phyloP scores from a whole-genome alignment of 2,797 vertebrate species.

The Sebastes matsubarae region DNA sequence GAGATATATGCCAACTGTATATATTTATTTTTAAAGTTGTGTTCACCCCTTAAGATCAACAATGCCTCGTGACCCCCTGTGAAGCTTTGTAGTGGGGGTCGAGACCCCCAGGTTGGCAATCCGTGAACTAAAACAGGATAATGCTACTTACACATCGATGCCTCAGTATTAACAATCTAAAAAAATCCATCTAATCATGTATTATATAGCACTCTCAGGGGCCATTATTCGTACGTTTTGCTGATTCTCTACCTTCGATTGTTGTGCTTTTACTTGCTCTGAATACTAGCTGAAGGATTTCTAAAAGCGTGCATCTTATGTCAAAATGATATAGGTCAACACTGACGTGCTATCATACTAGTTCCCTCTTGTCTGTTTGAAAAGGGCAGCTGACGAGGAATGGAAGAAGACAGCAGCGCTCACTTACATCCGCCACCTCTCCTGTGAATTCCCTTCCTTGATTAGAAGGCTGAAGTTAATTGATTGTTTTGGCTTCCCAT shows the following conservation, averaged over 20 bases:
- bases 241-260: too few species aligned
- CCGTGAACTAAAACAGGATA: background rate
- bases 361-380: slow-evolving; percentile 42
- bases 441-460: slow-evolving; percentile 49
- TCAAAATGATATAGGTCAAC: slow-evolving; percentile 42
- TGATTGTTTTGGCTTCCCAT: slow-evolving; percentile 68
- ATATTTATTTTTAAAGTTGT: too few species aligned
- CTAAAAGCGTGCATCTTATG: background rate
- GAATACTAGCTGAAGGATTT: background rate
- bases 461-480: slow-evolving; percentile 66
- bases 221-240: background rate
- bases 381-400: slow-evolving; percentile 55
- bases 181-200: background rate
- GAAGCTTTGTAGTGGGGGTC: too few species aligned
- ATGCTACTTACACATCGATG: background rate
- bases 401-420: slow-evolving; percentile 6
- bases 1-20: too few species aligned
- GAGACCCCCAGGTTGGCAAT: too few species aligned
- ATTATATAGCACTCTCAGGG: background rate
- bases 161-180: background rate
- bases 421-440: slow-evolving; percentile 22
- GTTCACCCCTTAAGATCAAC: too few species aligned
- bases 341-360: slow-evolving; percentile 13
- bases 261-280: background rate
- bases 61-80: too few species aligned